phyloP scores from a whole-genome alignment of 2,113 vertebrate genomes.

The Channa argus region DNA sequence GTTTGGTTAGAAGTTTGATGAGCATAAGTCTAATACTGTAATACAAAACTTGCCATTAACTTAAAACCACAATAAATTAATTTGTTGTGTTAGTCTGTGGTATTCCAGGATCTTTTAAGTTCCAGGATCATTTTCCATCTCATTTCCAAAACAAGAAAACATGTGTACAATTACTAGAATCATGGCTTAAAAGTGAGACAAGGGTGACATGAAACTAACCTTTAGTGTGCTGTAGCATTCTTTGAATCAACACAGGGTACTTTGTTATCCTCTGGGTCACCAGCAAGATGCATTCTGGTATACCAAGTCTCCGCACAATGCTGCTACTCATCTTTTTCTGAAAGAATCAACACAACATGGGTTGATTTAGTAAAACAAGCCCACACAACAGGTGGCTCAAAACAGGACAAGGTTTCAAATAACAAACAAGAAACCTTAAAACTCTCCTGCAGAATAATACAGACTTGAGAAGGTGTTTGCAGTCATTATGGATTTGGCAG shows the following conservation, averaged over 20 bases:
- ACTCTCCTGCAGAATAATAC: not conserved
- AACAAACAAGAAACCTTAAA: slow-evolving; percentile 3
- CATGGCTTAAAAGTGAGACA: not conserved
- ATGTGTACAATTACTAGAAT: not conserved
- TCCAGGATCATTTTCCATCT: too few species aligned
- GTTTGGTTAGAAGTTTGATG: not conserved
- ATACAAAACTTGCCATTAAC: too few species aligned
- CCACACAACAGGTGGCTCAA: slow-evolving; percentile 40
- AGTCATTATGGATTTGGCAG: slow-evolving; percentile 14
- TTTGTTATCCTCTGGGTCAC: slow-evolving; percentile 98
- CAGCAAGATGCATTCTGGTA: slow-evolving; percentile 96
- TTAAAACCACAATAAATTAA: too few species aligned
- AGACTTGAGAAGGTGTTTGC: slow-evolving; percentile 21
- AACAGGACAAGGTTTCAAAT: slow-evolving; percentile 12
- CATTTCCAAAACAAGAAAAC: not conserved
- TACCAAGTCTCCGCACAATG: slow-evolving; percentile 91
- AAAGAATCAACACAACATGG: slow-evolving; percentile 50
- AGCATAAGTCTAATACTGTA: too few species aligned
- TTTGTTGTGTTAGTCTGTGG: too few species aligned
- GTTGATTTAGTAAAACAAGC: slow-evolving; percentile 9
- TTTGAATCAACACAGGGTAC: slow-evolving; percentile 94
- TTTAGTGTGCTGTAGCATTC: slow-evolving; percentile 94
- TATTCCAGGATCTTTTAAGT: too few species aligned
- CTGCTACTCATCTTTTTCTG: slow-evolving; percentile 97
- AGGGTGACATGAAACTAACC: slow-evolving; percentile 78